A percentile compares a stretch with the other conserved stretches of the same genome.
Evolutionary conservation across 2,797 vertebrate genomes (phyloP).

Genomic region (Columba guinea): DNA sequence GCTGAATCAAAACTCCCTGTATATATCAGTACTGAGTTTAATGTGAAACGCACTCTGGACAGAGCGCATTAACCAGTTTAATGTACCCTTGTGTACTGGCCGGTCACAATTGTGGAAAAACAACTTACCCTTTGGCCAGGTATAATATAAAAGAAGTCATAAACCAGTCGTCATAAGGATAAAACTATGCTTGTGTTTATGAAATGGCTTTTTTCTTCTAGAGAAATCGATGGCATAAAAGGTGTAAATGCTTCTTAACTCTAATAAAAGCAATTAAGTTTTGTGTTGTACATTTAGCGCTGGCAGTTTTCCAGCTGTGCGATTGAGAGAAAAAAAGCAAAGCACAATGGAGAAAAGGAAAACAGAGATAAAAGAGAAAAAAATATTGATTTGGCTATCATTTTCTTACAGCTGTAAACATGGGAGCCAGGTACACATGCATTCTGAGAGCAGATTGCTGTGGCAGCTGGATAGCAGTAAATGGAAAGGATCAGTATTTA

Average conservation of each 20-base stretch:
- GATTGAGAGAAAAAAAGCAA: background rate
- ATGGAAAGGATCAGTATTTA: background rate
- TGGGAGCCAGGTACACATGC: fast-evolving
- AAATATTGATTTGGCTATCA: background rate
- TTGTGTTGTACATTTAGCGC: background rate
- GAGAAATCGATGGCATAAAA: background rate
- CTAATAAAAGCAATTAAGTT: background rate
- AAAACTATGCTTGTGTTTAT: background rate
- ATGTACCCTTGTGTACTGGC: background rate
- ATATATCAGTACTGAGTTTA: background rate
- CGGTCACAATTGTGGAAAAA: background rate
- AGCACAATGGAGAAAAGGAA: background rate
- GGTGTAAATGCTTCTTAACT: background rate
- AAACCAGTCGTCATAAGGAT: background rate
- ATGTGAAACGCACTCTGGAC: background rate
- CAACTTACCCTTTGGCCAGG: background rate
- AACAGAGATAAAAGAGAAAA: background rate
- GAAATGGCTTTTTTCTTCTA: background rate
- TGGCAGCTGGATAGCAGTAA: background rate
- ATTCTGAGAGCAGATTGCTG: background rate
- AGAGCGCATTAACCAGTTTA: background rate
- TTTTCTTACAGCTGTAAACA: background rate
- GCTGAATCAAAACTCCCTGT: background rate
- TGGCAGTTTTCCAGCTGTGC: background rate
- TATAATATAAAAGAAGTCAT: background rate